phyloP scores from a whole-genome alignment of 2,888 invertebrate species.

The Calliopum simillimum region DNA sequence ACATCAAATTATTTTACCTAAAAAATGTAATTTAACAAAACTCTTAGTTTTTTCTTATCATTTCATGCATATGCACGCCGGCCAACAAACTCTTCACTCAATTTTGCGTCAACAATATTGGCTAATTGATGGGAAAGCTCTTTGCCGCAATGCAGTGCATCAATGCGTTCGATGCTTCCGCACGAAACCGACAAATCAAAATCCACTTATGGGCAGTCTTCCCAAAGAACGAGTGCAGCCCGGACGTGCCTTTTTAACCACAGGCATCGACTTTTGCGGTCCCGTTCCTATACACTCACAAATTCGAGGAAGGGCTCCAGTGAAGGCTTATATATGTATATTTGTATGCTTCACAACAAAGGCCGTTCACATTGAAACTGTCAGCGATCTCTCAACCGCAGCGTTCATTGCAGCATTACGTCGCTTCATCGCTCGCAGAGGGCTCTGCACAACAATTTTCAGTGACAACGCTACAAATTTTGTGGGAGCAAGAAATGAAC shows the following conservation, averaged over 20 bases:
- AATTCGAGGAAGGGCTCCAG: neutral
- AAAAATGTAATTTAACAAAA: slow-evolving; percentile 20
- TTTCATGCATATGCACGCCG: slow-evolving; percentile 30
- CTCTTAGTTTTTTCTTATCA: slow-evolving; percentile 31
- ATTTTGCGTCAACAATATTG: slow-evolving; percentile 36
- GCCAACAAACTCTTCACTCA: slow-evolving; percentile 28
- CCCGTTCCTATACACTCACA: slow-evolving; percentile 7
- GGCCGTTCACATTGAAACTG: slow-evolving; percentile 8
- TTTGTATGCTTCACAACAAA: slow-evolving; percentile 11
- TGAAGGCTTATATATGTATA: slow-evolving; percentile 3
- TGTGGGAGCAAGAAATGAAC: no score
- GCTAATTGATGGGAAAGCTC: slow-evolving; percentile 26
- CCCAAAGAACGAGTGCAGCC: slow-evolving; percentile 1
- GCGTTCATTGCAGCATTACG: no score
- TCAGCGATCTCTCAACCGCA: no score
- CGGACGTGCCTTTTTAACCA: neutral
- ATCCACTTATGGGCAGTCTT: slow-evolving; percentile 5
- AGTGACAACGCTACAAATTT: no score
- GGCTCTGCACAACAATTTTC: no score
- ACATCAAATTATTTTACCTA: slow-evolving; percentile 27
- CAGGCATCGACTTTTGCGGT: slow-evolving; percentile 1
- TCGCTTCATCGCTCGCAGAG: no score
- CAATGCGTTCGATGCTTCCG: slow-evolving; percentile 30
- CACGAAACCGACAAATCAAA: slow-evolving; percentile 21
- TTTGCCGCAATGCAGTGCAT: slow-evolving; percentile 24